Percentiles rank a stretch among this genome's conserved stretches.
These are phyloP conservation scores for Ophion obscuratus DNA, from an alignment of 2,888 invertebrate species.

Conservation along the genomic window DNA sequence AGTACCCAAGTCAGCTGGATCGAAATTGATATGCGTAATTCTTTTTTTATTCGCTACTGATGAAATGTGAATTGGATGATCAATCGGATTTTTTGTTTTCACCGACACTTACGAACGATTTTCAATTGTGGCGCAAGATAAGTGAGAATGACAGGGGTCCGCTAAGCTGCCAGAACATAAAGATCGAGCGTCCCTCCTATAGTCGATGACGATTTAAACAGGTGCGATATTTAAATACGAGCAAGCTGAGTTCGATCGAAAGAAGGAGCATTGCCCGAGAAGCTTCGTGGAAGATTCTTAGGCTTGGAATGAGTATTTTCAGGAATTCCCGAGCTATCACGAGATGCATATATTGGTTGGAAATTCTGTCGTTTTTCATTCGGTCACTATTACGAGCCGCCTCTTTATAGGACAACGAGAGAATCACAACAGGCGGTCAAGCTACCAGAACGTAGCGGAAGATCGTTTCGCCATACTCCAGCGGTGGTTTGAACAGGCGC, in stretches of 20 bases:
- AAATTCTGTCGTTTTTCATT: conserved; percentile 21
- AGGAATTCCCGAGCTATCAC: background rate
- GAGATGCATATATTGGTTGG: conserved; percentile 1
- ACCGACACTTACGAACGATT: too few species aligned
- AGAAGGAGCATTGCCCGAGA: background rate
- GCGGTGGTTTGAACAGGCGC: conserved; percentile 50
- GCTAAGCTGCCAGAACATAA: background rate
- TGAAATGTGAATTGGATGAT: too few species aligned
- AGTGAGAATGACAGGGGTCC: too few species aligned
- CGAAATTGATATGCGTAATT: too few species aligned
- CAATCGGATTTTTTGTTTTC: too few species aligned
- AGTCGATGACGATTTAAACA: conserved; percentile 5
- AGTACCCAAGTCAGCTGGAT: too few species aligned
- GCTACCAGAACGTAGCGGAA: conserved; percentile 46
- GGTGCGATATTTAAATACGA: conserved; percentile 25
- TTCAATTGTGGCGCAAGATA: too few species aligned
- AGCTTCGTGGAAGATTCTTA: background rate
- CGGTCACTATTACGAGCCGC: conserved; percentile 16
- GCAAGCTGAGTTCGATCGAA: conserved; percentile 17
- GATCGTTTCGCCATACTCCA: conserved; percentile 31
- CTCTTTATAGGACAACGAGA: conserved; percentile 29
- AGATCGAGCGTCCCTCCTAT: background rate
- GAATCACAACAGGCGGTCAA: conserved; percentile 37
- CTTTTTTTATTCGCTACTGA: too few species aligned
- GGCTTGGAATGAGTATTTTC: background rate